Percentiles rank a stretch among this genome's conserved stretches.
These are phyloP conservation scores for Elymnias hypermnestra DNA, from an alignment of 1,140 invertebrate genomes.

Conservation along the genomic window DNA sequence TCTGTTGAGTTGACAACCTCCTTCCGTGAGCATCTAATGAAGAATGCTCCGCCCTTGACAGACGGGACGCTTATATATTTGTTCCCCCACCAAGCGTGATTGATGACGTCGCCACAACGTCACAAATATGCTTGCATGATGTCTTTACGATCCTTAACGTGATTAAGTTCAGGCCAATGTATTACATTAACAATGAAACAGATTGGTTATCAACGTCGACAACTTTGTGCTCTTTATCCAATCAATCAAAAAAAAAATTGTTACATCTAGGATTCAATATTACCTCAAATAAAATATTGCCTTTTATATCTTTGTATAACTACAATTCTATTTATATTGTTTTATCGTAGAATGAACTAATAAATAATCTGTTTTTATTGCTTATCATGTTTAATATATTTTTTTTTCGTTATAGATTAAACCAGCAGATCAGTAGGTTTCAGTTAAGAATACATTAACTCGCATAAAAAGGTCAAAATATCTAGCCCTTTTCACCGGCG, in stretches of 20 bases:
- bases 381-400: too few species aligned
- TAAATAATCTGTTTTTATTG: too few species aligned
- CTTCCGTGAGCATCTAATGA: slow-evolving; percentile 40
- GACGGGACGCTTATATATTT: slow-evolving; percentile 30
- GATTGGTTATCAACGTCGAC: slow-evolving; percentile 22
- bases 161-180: slow-evolving; percentile 45
- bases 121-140: slow-evolving; percentile 39
- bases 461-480: too few species aligned
- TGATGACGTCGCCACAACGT: slow-evolving; percentile 50
- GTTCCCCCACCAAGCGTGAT: slow-evolving; percentile 37
- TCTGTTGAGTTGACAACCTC: slow-evolving; percentile 36
- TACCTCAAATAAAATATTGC: too few species aligned
- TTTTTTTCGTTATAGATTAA: too few species aligned
- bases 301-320: too few species aligned
- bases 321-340: too few species aligned
- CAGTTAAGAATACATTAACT: too few species aligned
- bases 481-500: too few species aligned
- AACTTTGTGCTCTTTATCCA: neutral
- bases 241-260: neutral
- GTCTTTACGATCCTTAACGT: slow-evolving; percentile 49
- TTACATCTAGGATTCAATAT: too few species aligned
- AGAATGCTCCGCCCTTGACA: slow-evolving; percentile 36
- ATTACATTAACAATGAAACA: slow-evolving; percentile 28
- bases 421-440: too few species aligned
- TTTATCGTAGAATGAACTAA: too few species aligned